Conservation (phyloP, 1,140 invertebrate species). For the Arion vulgaris region DNA sequence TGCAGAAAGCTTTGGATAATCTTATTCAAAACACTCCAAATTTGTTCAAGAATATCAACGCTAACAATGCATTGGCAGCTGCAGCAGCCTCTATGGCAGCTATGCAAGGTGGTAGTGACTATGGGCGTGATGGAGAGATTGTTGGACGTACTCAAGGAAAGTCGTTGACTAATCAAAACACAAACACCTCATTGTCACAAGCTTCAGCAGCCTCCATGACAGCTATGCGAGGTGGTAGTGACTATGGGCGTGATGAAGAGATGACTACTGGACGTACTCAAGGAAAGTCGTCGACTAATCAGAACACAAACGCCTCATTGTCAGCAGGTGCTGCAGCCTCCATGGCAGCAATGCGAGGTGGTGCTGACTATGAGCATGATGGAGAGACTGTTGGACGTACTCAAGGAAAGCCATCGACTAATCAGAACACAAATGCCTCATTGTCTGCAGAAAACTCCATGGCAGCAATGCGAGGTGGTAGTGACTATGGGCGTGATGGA, state of each 20-base stretch:
- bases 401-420: background rate
- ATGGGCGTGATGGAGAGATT: background rate
- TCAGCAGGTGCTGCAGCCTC: too few relatives aligned
- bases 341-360: too few relatives aligned
- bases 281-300: background rate
- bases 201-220: too few relatives aligned
- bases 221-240: too few relatives aligned
- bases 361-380: too few relatives aligned
- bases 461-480: background rate
- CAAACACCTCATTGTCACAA: too few relatives aligned
- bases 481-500: background rate
- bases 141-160: background rate
- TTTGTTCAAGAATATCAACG: slow-evolving; percentile 58
- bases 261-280: too few relatives aligned
- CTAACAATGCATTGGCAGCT: background rate
- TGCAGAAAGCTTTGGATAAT: slow-evolving; percentile 73
- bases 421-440: background rate
- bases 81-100: background rate
- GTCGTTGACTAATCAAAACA: too few relatives aligned
- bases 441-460: background rate
- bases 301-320: too few relatives aligned
- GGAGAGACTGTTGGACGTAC: too few relatives aligned
- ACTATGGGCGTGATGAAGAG: too few relatives aligned
- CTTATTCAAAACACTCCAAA: slow-evolving; percentile 70
- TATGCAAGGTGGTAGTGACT: background rate